phyloP scores from a whole-genome alignment of 2,113 vertebrate genomes.

The Puffinus mauretanicus region DNA sequence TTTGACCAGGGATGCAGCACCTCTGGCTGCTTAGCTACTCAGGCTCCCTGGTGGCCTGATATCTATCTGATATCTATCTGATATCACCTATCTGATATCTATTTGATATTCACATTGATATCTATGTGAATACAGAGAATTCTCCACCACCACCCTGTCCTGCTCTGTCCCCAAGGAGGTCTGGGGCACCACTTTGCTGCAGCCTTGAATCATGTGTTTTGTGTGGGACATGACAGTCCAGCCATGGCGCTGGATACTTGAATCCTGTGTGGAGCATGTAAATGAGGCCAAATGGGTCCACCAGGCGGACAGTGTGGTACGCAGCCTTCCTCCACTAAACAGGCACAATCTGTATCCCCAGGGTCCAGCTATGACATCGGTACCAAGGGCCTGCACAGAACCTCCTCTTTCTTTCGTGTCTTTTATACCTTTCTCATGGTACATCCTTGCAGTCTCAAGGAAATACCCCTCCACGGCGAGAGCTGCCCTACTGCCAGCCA shows the following conservation, averaged over 20 bases:
- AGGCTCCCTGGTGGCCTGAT: not conserved
- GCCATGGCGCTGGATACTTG: not conserved
- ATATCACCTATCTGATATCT: no score
- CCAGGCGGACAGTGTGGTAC: not conserved
- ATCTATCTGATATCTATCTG: not conserved
- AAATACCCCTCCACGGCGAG: accelerated
- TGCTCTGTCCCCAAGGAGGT: not conserved
- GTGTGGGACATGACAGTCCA: not conserved
- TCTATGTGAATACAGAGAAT: not conserved
- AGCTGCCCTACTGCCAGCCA: not conserved
- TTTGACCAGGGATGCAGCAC: not conserved
- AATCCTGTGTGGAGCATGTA: not conserved
- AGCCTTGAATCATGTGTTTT: not conserved
- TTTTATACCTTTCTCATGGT: not conserved
- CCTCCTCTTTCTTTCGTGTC: not conserved
- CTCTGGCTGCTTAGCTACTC: not conserved
- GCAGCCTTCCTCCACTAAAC: not conserved
- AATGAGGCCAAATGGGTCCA: not conserved
- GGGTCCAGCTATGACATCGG: not conserved
- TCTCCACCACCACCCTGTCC: not conserved
- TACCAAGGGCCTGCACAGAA: not conserved
- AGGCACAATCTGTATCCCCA: not conserved
- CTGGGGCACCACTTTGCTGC: not conserved
- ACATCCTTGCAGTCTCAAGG: not conserved
- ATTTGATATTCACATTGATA: not conserved